Evolutionary conservation across 2,888 invertebrate genomes (phyloP), one percentile per base, ranked within the genome.

Genomic region (Campaea margaritaria): DNA sequence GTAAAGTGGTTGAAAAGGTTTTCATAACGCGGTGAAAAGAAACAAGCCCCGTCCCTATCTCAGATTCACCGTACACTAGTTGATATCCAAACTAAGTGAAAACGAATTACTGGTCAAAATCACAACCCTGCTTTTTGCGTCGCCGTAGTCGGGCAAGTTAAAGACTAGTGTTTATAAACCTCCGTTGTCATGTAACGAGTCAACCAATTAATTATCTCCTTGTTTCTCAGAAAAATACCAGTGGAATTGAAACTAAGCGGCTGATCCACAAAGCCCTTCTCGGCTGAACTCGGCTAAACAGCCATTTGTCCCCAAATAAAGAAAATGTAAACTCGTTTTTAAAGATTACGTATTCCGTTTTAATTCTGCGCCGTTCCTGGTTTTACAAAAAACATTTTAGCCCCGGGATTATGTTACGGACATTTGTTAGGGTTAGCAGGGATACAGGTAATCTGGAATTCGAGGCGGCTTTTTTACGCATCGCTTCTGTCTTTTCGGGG

Each of bases 281-380:
- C 58, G 43, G 47, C 44, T n/a, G 39, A 50, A 28, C 42, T 55
- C 55, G 55, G 50, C 59, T 67, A 57, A 65, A 48, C 65, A 44
- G 39, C 56, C 66, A 69, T 72, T 72, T 70, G 73, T 73, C 67
- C 62, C 50, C 66, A 61, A 61, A 65, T 69, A 58, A 63, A 60
- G 62, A 67, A 63, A 67, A 68, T 62, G 62, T 54, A 59, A 64
- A 69, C 67, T 66, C 66, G 64, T 69, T 70, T 69, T 72, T 70
- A 67, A 73, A 69, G 72, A 70, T 72, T 69, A 70, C 58, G 54
- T 60, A 60, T 59, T 50, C 49, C 47, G 44, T 58, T 60, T 63
- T 62, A 63, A 63, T 63, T 59, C 45, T 49, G 48, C 42, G 14
- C 16, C 44, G 49, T 59, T 54, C 38, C 36, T 39, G 48, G n/a